phyloP scores from a whole-genome alignment of 2,888 invertebrate species.

The Athalia circularis region DNA sequence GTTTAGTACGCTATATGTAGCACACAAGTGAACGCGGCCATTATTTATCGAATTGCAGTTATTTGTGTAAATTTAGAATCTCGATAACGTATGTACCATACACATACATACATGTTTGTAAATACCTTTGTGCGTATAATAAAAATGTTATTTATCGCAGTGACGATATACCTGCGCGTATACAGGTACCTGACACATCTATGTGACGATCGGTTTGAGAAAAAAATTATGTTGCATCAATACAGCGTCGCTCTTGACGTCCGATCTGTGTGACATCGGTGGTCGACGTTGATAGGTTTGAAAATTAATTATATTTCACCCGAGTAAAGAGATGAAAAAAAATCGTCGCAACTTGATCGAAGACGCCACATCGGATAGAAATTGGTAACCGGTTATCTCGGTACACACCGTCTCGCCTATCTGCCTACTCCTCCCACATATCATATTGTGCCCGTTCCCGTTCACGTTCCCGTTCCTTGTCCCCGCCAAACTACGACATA shows the following conservation, averaged over 20 bases:
- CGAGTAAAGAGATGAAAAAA: constrained; percentile 30
- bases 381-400: constrained; percentile 33
- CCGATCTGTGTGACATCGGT: too few relatives aligned
- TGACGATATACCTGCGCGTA: too few relatives aligned
- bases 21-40: too few relatives aligned
- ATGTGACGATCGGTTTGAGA: too few relatives aligned
- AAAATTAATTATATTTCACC: constrained; percentile 43
- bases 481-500: too few relatives aligned
- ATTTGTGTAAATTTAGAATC: too few relatives aligned
- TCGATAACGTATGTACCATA: not conserved
- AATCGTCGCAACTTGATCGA: constrained; percentile 16
- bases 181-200: too few relatives aligned
- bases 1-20: too few relatives aligned
- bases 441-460: constrained; percentile 10
- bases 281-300: not conserved
- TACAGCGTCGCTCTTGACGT: too few relatives aligned
- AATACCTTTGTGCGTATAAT: not conserved
- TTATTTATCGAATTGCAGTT: too few relatives aligned
- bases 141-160: too few relatives aligned
- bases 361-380: not conserved
- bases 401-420: constrained; percentile 27
- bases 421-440: constrained; percentile 20
- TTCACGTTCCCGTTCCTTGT: not conserved
- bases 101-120: not conserved
- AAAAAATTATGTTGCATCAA: too few relatives aligned